Evolutionary conservation across 2,797 vertebrate species (phyloP), one percentile per base, ranked within the genome.

Genomic region (Coregonus suidteri): DNA sequence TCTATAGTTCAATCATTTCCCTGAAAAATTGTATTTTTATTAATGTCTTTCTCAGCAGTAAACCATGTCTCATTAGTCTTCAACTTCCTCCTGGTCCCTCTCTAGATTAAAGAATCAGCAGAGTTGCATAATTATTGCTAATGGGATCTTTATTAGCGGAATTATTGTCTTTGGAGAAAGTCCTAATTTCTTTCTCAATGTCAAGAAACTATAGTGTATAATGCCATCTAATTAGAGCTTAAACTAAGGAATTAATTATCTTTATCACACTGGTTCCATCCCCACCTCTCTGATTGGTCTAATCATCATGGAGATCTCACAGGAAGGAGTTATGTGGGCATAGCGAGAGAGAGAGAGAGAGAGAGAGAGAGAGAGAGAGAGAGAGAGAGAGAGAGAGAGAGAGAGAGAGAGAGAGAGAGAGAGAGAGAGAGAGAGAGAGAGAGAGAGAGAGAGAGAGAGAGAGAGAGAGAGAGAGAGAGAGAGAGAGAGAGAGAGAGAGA

Each of bases 81-180:
- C 4, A 13, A 65, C 65, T 80, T 80, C 87, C 77, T 91, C 77
- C 87, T 87, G 84, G 9, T 82, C 86, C 74, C 86, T 86, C 87
- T 88, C 75, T 81, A 89, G 90, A 93, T 93, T 90, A 91, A 92
- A 91, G 82, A 90, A 91, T 92, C 88, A 87, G 91, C 91, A 88
- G 87, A 90, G 86, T 90, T 76, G 79, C 82, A 81, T 91, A 91
- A 92, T 91, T 88, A 88, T 87, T 82, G 84, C 87, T 91, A 93
- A 92, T 88, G 85, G 88, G 84, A 87, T 89, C 89, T 90, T 92
- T 92, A 93, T 91, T 90, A 91, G 88, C 79, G 82, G 88, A 91
- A 92, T 90, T 89, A 91, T 88, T 86, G 86, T 82, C 81, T 84
- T 5, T 9, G 0, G 41, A 47, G 41, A 11, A 47, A 47, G 41